A percentile compares a stretch with the other conserved stretches of the same genome.
These are phyloP conservation scores for Spongilla lacustris DNA, from an alignment of 37 sponge, comb jelly and placozoan genomes.

Conservation along the genomic window DNA sequence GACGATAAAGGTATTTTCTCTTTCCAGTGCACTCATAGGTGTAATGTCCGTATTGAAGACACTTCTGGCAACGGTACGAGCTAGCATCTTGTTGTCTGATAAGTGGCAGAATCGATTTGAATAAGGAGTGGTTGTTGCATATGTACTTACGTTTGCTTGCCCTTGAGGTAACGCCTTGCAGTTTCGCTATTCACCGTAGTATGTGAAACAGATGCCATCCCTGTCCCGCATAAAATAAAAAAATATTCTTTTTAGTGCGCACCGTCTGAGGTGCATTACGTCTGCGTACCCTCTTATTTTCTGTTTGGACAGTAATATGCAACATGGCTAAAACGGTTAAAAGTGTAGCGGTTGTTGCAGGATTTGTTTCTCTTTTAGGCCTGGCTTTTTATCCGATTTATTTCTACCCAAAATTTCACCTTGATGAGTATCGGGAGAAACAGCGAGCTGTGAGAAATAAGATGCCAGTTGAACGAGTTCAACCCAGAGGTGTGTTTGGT, in stretches of 20 bases:
- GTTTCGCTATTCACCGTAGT: constrained; percentile 46
- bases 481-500: constrained; percentile 64
- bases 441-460: constrained; percentile 57
- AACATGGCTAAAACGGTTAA: constrained; percentile 13
- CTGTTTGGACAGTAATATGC: background rate
- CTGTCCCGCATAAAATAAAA: too few relatives aligned
- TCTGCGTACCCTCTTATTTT: background rate
- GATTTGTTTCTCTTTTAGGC: constrained; percentile 56
- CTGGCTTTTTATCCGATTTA: constrained; percentile 61
- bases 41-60: constrained; percentile 84
- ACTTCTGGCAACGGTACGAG: constrained; percentile 85
- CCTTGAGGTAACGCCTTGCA: constrained; percentile 54
- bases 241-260: constrained; percentile 20
- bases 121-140: background rate
- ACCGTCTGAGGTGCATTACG: background rate
- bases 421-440: constrained; percentile 68
- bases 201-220: constrained; percentile 44
- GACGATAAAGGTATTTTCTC: constrained; percentile 77
- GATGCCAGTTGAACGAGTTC: constrained; percentile 59
- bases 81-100: constrained; percentile 78
- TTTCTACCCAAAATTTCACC: constrained; percentile 64
- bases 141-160: constrained; percentile 56
- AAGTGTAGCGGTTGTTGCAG: constrained; percentile 40
- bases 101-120: background rate
- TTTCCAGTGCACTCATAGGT: constrained; percentile 87